Evolutionary conservation across 2,797 vertebrate species (phyloP), one percentile per base, ranked within the genome.

Genomic region (Hipposideros larvatus): DNA sequence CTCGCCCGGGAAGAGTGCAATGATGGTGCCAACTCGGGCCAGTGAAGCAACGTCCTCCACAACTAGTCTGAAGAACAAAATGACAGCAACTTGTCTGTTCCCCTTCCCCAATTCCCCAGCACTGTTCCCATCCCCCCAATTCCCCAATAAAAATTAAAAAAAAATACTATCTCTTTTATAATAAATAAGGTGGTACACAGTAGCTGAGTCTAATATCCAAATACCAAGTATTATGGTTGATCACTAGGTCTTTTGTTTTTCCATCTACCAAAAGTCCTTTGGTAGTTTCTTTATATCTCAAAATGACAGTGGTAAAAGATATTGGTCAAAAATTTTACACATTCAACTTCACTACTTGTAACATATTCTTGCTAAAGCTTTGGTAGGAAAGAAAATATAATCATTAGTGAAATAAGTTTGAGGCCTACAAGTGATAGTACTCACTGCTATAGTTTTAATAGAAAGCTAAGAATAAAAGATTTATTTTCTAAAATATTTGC

Each of bases 401-500:
- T 59, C 24, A 34, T 28, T 68, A 78, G 28, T 51, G 14, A 68
- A 53, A 86, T n/a, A 75, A 24, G 22, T 53, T 34, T 84, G 7
- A 59, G 9, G 28, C 3, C 65, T 51, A 94, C 22, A 83, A 57
- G 73, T 74, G 57, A 63, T 41, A 66, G 41, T 31, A 13, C 19
- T 77, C 65, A 75, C 22, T 19, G 21, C 3, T 70, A 3, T 34
- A 22, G 21, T 70, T 91, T 89, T 57, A 92, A 85, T 24, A 68
- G 46, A 87, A 31, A 87, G 31, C 31, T 84, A 94, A 74, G 37
- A 78, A 95, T 51, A 86, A 73, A 78, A 79, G 11, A 16, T 59
- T 41, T 82, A 51, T 70, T 83, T 95, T 87, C 59, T 90, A 70
- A 89, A 90, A 57, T 79, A 73, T 41, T 51, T 66, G 43, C 66